Base-by-base conservation (phyloP, 2,888 invertebrate genomes). In the Uloborus plumipes region DNA sequence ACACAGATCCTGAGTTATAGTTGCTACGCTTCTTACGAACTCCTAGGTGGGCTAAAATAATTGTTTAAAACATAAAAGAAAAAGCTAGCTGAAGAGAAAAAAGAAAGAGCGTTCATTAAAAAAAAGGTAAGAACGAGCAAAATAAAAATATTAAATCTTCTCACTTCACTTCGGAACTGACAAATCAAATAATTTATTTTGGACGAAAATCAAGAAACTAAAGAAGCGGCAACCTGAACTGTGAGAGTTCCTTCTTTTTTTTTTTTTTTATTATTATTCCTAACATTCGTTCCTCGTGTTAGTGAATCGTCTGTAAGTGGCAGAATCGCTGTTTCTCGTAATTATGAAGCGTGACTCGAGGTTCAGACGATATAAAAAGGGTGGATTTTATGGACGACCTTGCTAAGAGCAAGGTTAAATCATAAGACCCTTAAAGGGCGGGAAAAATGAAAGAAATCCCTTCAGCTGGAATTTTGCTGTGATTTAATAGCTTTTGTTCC, bases 111-210 rank as follows among this genome's bases (percentile, higher is more conserved):
- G 47, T 4, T 64, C 47, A 14, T 47, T 39, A 7, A 39, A 22
- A 1, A 49, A 66, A 74, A 64, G 64, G 20, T 9, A 18, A n/a
- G 20, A 18, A 26, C 3, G 14, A 18, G 4, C 3, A 20, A 20
- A 59, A 59, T 22, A 31, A 62, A 62, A 64, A 13, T 47, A 47
- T 18, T 50, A 69, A 18, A 49, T 31, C 31, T 39, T 64, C 15
- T 64, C 47, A 20, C 18, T 39, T 39, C 64, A n/a, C n/a, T 26
- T 69, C 55, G 47, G 49, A 39, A 66, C 74, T 74, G 80, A 81
- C 80, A 81, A 74, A 81, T 81, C 70, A 74, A 81, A 70, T 81
- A 70, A 81, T 81, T 81, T 81, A 81, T 81, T 49, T 59, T 22
- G 39, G 18, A 47, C 13, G 49, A 20, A 59, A 20, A 53, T 26